A percentile compares a stretch with the other conserved stretches of the same genome.
phyloP scores from a whole-genome alignment of 2,888 invertebrate genomes.

The Orthosia gracilis region DNA sequence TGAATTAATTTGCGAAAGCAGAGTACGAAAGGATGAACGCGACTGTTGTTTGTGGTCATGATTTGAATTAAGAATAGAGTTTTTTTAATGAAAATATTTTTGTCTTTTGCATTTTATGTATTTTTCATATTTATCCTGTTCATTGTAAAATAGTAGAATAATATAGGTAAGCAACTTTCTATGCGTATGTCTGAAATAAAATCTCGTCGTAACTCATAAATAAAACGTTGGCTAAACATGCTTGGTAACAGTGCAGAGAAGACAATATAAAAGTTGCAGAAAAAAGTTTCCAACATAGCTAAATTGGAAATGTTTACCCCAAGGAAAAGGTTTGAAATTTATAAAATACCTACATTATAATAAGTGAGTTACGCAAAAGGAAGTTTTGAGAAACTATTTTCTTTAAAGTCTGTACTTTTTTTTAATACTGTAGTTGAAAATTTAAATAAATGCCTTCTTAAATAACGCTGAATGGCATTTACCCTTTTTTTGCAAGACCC shows the following conservation, averaged over 20 bases:
- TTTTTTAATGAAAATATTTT: background rate
- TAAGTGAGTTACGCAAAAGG: background rate
- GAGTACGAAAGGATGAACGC: conserved; percentile 4
- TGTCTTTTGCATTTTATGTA: background rate
- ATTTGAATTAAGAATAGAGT: conserved; percentile 5
- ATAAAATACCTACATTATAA: conserved; percentile 16
- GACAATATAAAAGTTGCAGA: conserved; percentile 1
- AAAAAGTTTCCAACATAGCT: background rate
- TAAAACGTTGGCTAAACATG: background rate
- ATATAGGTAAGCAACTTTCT: background rate
- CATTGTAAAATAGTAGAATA: background rate
- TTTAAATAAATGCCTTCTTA: too few species aligned
- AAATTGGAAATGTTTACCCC: conserved; percentile 12
- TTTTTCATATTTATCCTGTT: background rate
- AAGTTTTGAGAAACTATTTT: background rate
- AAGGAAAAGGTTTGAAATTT: conserved; percentile 2
- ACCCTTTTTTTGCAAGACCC: too few species aligned
- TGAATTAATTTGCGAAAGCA: conserved; percentile 44
- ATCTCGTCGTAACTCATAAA: background rate
- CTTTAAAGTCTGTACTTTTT: too few species aligned
- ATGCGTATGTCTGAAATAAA: background rate
- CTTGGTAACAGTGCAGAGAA: conserved; percentile 3
- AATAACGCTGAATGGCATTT: background rate
- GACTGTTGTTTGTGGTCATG: background rate
- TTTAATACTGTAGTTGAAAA: too few species aligned